Conservation (phyloP, 1,140 invertebrate genomes). For the Drosophila teissieri region DNA sequence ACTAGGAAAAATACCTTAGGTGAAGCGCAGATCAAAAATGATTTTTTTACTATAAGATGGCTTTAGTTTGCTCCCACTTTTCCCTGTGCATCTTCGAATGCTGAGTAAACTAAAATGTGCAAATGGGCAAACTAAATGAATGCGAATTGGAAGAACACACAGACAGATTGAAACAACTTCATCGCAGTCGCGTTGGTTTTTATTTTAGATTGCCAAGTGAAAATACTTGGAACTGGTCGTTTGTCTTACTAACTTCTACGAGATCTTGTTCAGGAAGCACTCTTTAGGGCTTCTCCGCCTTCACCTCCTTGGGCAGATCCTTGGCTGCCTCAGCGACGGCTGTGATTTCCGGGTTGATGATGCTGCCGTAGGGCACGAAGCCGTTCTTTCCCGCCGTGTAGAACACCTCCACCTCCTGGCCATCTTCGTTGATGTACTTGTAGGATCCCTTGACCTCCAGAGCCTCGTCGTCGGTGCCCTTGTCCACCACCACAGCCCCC, state of each 20-base stretch:
- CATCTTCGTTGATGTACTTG: conserved; percentile 63
- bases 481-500: conserved; percentile 34
- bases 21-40: no score
- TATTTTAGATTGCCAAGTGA: conserved; percentile 20
- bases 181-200: not conserved
- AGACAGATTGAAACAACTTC: not conserved
- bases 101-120: no score
- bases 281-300: not conserved
- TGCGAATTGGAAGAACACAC: conserved; percentile 11
- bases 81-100: no score
- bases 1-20: no score
- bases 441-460: conserved; percentile 73
- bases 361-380: conserved; percentile 66
- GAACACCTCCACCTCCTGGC: conserved; percentile 66
- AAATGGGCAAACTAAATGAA: not conserved
- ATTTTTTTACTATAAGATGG: no score
- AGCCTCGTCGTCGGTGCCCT: conserved; percentile 55
- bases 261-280: conserved; percentile 8
- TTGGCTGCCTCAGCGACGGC: conserved; percentile 70
- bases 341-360: conserved; percentile 71
- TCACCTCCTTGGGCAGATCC: conserved; percentile 58
- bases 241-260: conserved; percentile 15
- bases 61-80: no score
- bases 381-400: conserved; percentile 80
- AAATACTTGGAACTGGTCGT: conserved; percentile 15